These are phyloP conservation scores for Drosophila sp. DNA, from an alignment of 1,140 invertebrate genomes.

Conservation along the genomic window DNA sequence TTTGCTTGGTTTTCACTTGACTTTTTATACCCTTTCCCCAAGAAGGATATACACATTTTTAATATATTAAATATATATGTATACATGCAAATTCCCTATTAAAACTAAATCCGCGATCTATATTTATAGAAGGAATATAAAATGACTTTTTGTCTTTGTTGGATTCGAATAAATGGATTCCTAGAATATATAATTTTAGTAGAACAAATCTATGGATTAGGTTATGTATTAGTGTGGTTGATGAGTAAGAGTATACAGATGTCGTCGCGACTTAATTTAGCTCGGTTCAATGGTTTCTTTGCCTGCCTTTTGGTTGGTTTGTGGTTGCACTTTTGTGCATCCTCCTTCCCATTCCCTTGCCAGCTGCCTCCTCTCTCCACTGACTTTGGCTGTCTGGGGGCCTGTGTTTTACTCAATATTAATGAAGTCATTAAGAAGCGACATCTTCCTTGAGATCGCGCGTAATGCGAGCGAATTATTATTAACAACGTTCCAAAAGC, in stretches of 20 bases:
- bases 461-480: slow-evolving; percentile 80
- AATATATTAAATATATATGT: too few species aligned
- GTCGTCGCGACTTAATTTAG: not conserved
- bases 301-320: slow-evolving; percentile 40
- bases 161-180: too few species aligned
- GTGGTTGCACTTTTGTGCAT: slow-evolving; percentile 35
- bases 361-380: not conserved
- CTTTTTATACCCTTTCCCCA: slow-evolving; percentile 2
- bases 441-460: slow-evolving; percentile 76
- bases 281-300: slow-evolving; percentile 34
- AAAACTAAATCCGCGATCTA: too few species aligned
- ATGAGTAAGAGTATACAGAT: not conserved
- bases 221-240: too few species aligned
- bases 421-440: slow-evolving; percentile 78
- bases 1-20: slow-evolving; percentile 36
- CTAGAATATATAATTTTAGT: too few species aligned
- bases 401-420: slow-evolving; percentile 77
- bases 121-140: too few species aligned
- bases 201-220: too few species aligned
- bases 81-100: too few species aligned
- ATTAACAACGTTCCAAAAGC: slow-evolving; percentile 67
- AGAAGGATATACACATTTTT: too few species aligned
- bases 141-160: too few species aligned
- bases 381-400: slow-evolving; percentile 9
- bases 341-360: slow-evolving; percentile 15